Percentiles rank a stretch among this genome's conserved stretches.
Conservation (phyloP, 1,140 invertebrate genomes). For the Ostrea edulis region DNA sequence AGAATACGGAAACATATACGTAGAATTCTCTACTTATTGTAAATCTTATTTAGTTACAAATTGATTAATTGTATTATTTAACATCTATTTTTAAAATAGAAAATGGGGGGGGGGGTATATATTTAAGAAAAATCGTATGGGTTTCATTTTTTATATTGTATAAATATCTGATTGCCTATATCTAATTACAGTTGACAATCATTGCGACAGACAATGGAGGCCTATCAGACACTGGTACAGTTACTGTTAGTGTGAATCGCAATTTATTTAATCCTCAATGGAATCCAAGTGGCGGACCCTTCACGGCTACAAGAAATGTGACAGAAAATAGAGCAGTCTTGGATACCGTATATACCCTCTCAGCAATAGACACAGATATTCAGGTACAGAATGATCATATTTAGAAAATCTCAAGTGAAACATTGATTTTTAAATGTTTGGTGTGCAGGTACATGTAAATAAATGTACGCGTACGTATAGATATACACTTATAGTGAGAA, state of each 20-base stretch:
- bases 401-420: not conserved
- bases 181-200: slow-evolving; percentile 66
- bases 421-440: not conserved
- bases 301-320: slow-evolving; percentile 33
- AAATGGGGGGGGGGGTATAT: too few relatives aligned
- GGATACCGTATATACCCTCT: slow-evolving; percentile 46
- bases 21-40: not conserved
- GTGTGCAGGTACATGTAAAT: not conserved
- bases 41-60: not conserved
- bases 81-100: too few relatives aligned
- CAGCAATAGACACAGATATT: slow-evolving; percentile 59
- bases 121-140: too few relatives aligned
- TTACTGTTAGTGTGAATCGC: slow-evolving; percentile 64
- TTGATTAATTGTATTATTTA: not conserved
- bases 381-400: slow-evolving; percentile 47
- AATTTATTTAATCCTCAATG: slow-evolving; percentile 66
- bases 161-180: not conserved
- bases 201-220: slow-evolving; percentile 69
- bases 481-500: not conserved
- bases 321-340: slow-evolving; percentile 60
- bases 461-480: too few relatives aligned
- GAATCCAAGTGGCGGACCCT: not conserved
- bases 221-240: slow-evolving; percentile 59
- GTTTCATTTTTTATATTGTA: too few relatives aligned
- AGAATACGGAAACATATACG: not conserved